Base-by-base conservation (phyloP, 2,888 invertebrate species). In the Cryptus viduatorius region DNA sequence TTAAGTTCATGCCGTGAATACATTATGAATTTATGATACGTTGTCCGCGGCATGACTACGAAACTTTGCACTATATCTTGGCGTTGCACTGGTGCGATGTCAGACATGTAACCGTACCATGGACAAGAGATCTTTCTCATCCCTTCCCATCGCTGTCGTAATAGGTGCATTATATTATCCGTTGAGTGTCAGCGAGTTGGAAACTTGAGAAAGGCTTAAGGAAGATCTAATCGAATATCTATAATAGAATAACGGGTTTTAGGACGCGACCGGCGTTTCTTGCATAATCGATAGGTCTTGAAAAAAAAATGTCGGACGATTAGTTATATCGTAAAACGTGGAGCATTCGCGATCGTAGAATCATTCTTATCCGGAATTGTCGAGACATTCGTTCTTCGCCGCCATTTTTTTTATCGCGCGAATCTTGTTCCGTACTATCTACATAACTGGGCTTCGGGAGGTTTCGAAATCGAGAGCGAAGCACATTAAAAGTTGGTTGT, bases 1-100 rank as follows among this genome's bases (percentile, higher is more conserved):
- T 83, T 80, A 80, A 72, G 76, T 83, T 83, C 80, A 80, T 72
- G 83, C 53, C 56, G 76, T 61, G 83, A 83, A 83, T 83, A 83
- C 80, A 72, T 83, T 79, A 83, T 80, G 73, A 76, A 80, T 80
- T 80, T 80, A 80, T 77, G 80, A 72, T 76, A 76, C 83, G 80
- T 71, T 72, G 71, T 77, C 71, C 79, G 64, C 71, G 53, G 61
- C 78, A 50, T 53, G 79, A 83, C 64, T 79, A 76, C 42, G 79
- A 79, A 83, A 83, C 83, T 83, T 83, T 76, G 48, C 65, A 67
- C 83, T 42, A 65, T 67, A 19, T 14, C 50, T 44, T 80, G 46
- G 73, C 31, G 19, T 67, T 67, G 37, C 56, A n/a, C 42, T 46
- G 31, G 59, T 24, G 78, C 31, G 50, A 16, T 68, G 73, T 79